phyloP scores from a whole-genome alignment of 2,113 vertebrate species.

The Hiodon tergisus region DNA sequence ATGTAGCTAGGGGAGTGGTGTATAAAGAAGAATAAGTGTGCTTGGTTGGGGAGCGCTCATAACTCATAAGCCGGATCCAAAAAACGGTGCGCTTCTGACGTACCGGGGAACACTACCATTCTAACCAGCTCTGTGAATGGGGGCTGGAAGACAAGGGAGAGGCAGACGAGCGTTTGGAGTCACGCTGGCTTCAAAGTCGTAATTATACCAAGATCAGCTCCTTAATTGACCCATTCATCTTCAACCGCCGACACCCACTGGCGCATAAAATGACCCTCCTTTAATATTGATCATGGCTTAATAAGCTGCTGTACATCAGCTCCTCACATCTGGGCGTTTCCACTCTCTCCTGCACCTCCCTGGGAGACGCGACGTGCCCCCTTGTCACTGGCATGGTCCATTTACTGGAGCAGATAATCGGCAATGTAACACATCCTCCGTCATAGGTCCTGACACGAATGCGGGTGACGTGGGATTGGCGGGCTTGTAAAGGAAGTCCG shows the following conservation, averaged over 20 bases:
- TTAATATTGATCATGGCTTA: constrained; percentile 43
- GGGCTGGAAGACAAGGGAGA: background rate
- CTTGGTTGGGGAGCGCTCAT: too few relatives aligned
- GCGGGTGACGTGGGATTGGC: background rate
- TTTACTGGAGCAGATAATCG: background rate
- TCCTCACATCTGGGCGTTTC: background rate
- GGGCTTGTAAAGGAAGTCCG: background rate
- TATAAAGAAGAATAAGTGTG: too few relatives aligned
- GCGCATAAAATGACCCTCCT: constrained; percentile 39
- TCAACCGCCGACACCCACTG: constrained; percentile 19
- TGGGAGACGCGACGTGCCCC: constrained; percentile 6
- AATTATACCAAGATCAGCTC: constrained; percentile 34
- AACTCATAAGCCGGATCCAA: too few relatives aligned
- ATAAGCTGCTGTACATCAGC: constrained; percentile 35
- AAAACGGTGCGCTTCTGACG: too few relatives aligned
- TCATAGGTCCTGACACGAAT: background rate
- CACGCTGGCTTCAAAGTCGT: background rate
- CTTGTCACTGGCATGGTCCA: constrained; percentile 11
- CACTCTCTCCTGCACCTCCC: background rate
- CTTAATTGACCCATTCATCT: constrained; percentile 37
- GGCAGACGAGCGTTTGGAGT: background rate
- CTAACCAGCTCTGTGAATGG: too few relatives aligned
- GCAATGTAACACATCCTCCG: background rate
- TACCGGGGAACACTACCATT: too few relatives aligned
- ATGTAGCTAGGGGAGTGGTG: too few relatives aligned